These are phyloP conservation scores for Nerophis lumbriciformis DNA, from an alignment of 2,113 vertebrate genomes.

Conservation along the genomic window DNA sequence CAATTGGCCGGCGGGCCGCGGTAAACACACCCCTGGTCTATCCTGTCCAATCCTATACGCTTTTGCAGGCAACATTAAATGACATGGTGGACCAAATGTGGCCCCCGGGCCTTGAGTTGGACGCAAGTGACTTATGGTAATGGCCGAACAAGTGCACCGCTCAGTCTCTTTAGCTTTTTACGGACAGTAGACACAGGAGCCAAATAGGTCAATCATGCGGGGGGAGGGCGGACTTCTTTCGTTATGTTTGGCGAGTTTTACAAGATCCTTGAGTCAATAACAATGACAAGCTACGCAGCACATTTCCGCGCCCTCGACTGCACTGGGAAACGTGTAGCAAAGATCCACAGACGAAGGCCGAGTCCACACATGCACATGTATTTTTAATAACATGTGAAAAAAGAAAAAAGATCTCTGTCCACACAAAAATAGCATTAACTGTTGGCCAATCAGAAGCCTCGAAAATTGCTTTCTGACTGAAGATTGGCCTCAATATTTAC, in stretches of 20 bases:
- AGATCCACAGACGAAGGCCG: not conserved
- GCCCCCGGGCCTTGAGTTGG: too few relatives aligned
- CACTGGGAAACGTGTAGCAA: constrained; percentile 1
- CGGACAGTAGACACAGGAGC: constrained; percentile 32
- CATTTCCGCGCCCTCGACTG: constrained; percentile 25
- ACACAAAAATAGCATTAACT: too few relatives aligned
- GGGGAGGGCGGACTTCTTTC: constrained; percentile 46
- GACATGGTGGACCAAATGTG: too few relatives aligned
- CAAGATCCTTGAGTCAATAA: constrained; percentile 50
- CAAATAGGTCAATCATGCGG: constrained; percentile 32
- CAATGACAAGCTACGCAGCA: constrained; percentile 42
- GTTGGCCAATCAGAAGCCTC: too few relatives aligned
- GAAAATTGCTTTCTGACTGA: too few relatives aligned
- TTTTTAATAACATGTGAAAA: not conserved
- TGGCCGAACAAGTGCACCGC: constrained; percentile 34
- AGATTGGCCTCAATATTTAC: too few relatives aligned
- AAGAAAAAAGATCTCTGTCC: too few relatives aligned
- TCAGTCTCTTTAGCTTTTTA: constrained; percentile 23
- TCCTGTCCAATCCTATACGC: too few relatives aligned
- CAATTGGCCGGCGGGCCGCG: too few relatives aligned
- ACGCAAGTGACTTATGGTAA: not conserved
- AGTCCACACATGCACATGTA: not conserved
- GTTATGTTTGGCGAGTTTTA: constrained; percentile 38
- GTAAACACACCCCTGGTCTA: too few relatives aligned
- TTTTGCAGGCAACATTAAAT: too few relatives aligned